phyloP scores from a whole-genome alignment of 2,113 vertebrate species.

The Salvelinus alpinus region DNA sequence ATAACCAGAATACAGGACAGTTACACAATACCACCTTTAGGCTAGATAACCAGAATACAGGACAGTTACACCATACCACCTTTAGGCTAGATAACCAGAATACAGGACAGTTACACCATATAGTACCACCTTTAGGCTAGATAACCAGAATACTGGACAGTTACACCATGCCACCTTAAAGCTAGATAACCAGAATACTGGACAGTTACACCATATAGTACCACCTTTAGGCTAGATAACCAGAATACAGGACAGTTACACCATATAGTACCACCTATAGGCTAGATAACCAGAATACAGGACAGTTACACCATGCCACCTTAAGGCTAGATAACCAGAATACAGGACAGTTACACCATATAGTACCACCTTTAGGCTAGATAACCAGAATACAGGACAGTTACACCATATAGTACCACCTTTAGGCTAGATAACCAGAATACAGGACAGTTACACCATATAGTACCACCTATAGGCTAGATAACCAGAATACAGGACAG shows the following conservation, averaged over 20 bases:
- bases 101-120: background rate
- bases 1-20: background rate
- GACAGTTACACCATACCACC: no score
- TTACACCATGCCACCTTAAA: slow-evolving; percentile 39
- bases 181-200: background rate
- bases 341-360: no score
- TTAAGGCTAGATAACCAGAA: no score
- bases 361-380: slow-evolving; percentile 43
- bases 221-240: no score
- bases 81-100: slow-evolving; percentile 38
- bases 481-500: background rate
- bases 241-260: no score
- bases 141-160: no score
- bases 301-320: background rate
- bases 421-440: no score
- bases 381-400: background rate
- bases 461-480: slow-evolving; percentile 42
- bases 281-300: background rate
- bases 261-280: slow-evolving; percentile 48
- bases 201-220: background rate
- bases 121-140: no score
- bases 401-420: background rate
- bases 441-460: no score
- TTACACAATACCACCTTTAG: background rate
- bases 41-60: no score